Conservation (phyloP, 2,797 vertebrate genomes). For the Syngnathus acus region DNA sequence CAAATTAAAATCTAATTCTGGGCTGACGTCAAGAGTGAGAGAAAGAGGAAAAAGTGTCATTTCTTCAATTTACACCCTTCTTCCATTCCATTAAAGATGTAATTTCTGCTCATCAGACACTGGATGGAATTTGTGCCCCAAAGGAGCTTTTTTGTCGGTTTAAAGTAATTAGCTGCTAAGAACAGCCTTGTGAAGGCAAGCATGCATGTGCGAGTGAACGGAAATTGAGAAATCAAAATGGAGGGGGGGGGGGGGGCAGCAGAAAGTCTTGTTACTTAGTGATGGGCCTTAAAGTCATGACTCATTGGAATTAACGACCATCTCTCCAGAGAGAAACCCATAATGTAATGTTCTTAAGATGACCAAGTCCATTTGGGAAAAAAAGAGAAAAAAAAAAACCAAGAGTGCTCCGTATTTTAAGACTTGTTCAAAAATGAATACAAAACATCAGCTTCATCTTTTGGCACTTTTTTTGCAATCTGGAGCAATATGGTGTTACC, state of each 20-base stretch:
- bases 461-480: neutral
- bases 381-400: too few relatives aligned
- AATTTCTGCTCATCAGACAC: conserved; percentile 84
- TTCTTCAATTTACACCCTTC: conserved; percentile 65
- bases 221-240: conserved; percentile 8
- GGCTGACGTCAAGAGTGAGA: conserved; percentile 32
- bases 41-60: conserved; percentile 38
- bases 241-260: neutral
- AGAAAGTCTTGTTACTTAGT: conserved; percentile 17
- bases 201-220: conserved; percentile 25
- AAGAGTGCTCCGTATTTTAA: neutral
- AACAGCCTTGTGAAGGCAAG: conserved; percentile 47
- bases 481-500: neutral
- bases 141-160: conserved; percentile 68
- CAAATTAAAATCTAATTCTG: conserved; percentile 68
- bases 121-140: conserved; percentile 67
- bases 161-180: conserved; percentile 72
- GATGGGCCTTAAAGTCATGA: conserved; percentile 22
- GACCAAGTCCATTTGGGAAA: neutral
- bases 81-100: conserved; percentile 79
- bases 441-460: neutral
- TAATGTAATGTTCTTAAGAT: conserved; percentile 1
- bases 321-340: neutral
- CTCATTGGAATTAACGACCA: conserved; percentile 10
- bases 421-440: neutral